Evolutionary conservation across 2,113 vertebrate species (phyloP), one percentile per base, ranked within the genome.

Genomic region (Eleginops maclovinus): DNA sequence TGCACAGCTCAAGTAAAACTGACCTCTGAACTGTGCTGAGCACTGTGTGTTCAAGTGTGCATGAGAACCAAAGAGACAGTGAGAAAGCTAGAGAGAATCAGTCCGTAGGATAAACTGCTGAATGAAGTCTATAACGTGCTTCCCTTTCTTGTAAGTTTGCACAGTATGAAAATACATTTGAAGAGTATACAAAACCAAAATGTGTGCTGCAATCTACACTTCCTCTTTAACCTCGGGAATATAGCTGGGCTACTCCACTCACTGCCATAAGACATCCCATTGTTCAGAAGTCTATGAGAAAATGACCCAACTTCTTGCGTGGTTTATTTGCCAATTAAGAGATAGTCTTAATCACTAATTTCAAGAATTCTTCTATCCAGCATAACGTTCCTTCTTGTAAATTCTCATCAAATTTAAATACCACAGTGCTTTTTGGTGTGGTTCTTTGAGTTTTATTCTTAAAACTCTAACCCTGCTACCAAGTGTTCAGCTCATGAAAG

Each of bases 1-100:
- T 60, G 65, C 61, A 64, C 22, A 64, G 43, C 83, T 84, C 79
- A 67, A 81, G 80, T 70, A 87, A 81, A 87, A 91, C 86, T 75
- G 63, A 84, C 74, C 87, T 36, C 31, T 81, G 73, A 89, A 54
- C 72, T 72, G 53, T 55, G 50, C 66, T 50, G 40, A 80, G 61
- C 47, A 4, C 16, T 69, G 43, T 24, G 36, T 61, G 65, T 24
- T 62, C 53, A 28, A 7, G 43, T 62, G 11, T 60, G 51, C 6
- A n/a, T 50, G 53, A 81, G 31, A 41, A 16, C 22, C 17, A 2
- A 7, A 12, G 10, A 21, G 17, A 50, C 14, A 55, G 36, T 4
- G 31, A 59, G 54, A 21, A 4, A 47, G 41, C 6, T 40, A 55
- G 53, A 65, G n/a, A 16, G 19, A 56, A 12, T 26, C 8, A 22